phyloP scores from a whole-genome alignment of 1,140 invertebrate species.

The Drosophila punjabiensis region DNA sequence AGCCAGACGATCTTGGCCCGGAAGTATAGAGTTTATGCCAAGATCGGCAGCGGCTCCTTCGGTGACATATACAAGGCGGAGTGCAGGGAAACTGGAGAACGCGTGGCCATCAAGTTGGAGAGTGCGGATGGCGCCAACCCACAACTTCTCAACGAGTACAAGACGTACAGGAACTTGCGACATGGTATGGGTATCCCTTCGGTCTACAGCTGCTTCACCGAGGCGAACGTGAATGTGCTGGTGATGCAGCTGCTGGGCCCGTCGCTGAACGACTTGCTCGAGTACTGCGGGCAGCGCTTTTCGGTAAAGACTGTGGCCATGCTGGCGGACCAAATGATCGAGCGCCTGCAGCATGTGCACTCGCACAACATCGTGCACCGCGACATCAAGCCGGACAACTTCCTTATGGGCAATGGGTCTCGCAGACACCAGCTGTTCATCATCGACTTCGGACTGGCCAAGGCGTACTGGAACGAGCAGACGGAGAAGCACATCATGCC shows the following conservation, averaged over 20 bases:
- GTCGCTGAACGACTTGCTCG: constrained; percentile 97
- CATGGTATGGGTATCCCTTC: constrained; percentile 97
- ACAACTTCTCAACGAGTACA: constrained; percentile 97
- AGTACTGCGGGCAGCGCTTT: constrained; percentile 96
- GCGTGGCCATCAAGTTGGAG: constrained; percentile 98
- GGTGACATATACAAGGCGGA: constrained; percentile 98
- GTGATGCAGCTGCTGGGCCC: constrained; percentile 98
- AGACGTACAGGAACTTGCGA: constrained; percentile 93
- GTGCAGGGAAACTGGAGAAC: constrained; percentile 96
- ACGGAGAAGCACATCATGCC: constrained; percentile 94
- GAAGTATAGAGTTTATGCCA: constrained; percentile 2
- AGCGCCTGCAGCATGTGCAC: constrained; percentile 96
- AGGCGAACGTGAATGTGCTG: constrained; percentile 93
- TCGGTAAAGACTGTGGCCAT: constrained; percentile 98
- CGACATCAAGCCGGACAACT: constrained; percentile 98
- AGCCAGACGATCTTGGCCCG: neutral
- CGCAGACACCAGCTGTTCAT: constrained; percentile 97
- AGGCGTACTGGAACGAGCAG: constrained; percentile 94
- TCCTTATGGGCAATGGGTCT: constrained; percentile 97
- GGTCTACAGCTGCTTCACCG: constrained; percentile 94
- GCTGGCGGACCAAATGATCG: constrained; percentile 96
- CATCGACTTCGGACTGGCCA: constrained; percentile 98
- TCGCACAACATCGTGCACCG: constrained; percentile 97
- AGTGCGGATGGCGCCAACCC: constrained; percentile 93
- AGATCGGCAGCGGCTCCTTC: constrained; percentile 93